Evolutionary conservation across 1,140 invertebrate species (phyloP), one percentile per base, ranked within the genome.

Genomic region (Drosophila funebris): DNA sequence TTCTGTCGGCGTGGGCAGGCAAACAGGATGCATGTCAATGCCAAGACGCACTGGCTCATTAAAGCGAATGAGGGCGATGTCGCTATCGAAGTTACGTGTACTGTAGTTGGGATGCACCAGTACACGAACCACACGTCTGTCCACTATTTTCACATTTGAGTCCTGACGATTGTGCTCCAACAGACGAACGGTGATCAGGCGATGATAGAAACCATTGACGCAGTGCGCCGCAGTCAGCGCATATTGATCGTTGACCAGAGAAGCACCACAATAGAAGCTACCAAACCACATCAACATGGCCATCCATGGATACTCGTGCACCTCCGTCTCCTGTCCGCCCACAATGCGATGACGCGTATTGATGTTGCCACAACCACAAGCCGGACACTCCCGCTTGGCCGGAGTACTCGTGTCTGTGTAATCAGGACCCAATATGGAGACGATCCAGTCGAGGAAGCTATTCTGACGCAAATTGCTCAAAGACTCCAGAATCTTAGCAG

Each of bases 31-130:
- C 53, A 96, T 92, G n/a, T 93, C 92, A 1, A 93, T 93, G 66
- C 93, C 90, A n/a, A 96, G 93, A 14, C 93, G 78, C 11, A 94
- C 93, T 0, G 93, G 91, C 9, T 93, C 85, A 37, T 94, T 93
- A 46, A 96, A 90, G 76, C 93, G 93, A 6, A 96, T 84, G 1
- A 98, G 79, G 0, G 96, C 96, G 43, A 98, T 96, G 78, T 98
- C 97, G 74, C 97, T 97, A 87, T 97, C 66, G 94, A 94, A 37
- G 96, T 93, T 70, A 91, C 92, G 2, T 81, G 87, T 11, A 96
- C 92, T 81, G 91, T 92, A 87, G 16, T 41, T 53, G 6, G 78
- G 75, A 46, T 91, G 90, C 0, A 91, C 70, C 0, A 79, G 33
- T 2, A 90, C 79, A 3, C 57, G 56, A 37, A 58, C 33, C 20